Base-by-base conservation (phyloP, 1,140 invertebrate genomes). In the Drosophila melanogaster region DNA sequence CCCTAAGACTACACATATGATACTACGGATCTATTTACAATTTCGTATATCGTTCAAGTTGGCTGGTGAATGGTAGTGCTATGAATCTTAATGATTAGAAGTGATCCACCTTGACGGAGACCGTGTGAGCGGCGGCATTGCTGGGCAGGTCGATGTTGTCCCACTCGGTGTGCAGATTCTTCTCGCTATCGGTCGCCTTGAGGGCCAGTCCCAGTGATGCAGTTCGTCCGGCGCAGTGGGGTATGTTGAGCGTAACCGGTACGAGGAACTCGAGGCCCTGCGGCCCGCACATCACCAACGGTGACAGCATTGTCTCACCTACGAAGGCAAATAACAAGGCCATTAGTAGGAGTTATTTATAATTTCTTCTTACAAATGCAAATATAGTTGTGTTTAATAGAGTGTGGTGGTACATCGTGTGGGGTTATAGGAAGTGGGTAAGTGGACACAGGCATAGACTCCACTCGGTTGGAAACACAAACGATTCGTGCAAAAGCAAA, bases 251-350 rank as follows among this genome's bases (percentile, higher is more conserved):
- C 87, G 98, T 97, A 71, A 99, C 97, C 17, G 98, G 97, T 79
- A 95, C 94, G 30, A 95, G 92, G 93, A 99, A 99, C 91, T 96
- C 95, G 57, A 98, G 94, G 57, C 97, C 97, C 93, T 97, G 96
- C 11, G 98, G 98, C 53, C 98, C 98, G 93, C 97, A 98, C 96
- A 98, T 97, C 77, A 98, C 97, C 74, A 98, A 93, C 44, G 98
- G 98, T 86, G 97, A 98, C 53, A 98, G 94, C 93, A 98, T 95
- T 41, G 96, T 96, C 94, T 98, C 97, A 95, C 97, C 97, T 98
- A 92, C 15, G 92, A 92, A 30, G 14, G 11, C 4, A 60, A 61
- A 84, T 15, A 30, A 44, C 70, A 83, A 70, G 65, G 11, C 5
- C 58, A 74, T 65, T 79, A 57, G 59, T 55, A 30, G 62, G 12